Base-by-base conservation (phyloP, 2,888 invertebrate species). In the Stegophylla sp. region DNA sequence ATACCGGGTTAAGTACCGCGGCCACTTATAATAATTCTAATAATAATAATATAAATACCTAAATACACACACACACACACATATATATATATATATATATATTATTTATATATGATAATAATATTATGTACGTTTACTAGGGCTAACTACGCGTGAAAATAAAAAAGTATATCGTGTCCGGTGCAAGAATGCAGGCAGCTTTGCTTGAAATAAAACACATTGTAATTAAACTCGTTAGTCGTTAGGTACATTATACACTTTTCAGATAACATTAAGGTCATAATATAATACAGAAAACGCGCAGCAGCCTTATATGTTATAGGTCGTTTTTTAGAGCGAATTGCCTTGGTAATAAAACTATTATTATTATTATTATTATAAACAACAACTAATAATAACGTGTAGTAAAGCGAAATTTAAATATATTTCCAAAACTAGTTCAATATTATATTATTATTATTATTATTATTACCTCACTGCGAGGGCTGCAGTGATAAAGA, bases 381-480 rank as follows among this genome's bases (percentile, higher is more conserved):
- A n/a, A n/a, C 48, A 63, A 74, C 63, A 74, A 63, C 45, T 75
- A 23, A 74, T 63, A 74, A 73, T 26, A 20, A 5, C n/a, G n/a
- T n/a, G n/a, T n/a, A n/a, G 63, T 63, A 63, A 63, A 10, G 48
- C 34, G 12, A 61, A 74, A 75, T 75, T 75, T 64, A 41, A 75
- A 64, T 64, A 64, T 64, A 75, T 64, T 59, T 26, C n/a, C 45
- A 45, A 63, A 75, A 51, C 74, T 75, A 75, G 74, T 74, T 63
- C 63, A 64, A 72, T 75, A 75, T 75, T 75, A 34, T 51, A 51
- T 51, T 15, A 75, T n/a, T 20, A 61, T 20, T 28, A 3, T 20
- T 34, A 43, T 59, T 5, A 59, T 45, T 5, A 34, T n/a, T n/a
- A n/a, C n/a, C n/a, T n/a, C n/a, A n/a, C n/a, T n/a, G n/a, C n/a